Evolutionary conservation across 2,113 vertebrate species (phyloP).

Genomic region (Pitta sordida): DNA sequence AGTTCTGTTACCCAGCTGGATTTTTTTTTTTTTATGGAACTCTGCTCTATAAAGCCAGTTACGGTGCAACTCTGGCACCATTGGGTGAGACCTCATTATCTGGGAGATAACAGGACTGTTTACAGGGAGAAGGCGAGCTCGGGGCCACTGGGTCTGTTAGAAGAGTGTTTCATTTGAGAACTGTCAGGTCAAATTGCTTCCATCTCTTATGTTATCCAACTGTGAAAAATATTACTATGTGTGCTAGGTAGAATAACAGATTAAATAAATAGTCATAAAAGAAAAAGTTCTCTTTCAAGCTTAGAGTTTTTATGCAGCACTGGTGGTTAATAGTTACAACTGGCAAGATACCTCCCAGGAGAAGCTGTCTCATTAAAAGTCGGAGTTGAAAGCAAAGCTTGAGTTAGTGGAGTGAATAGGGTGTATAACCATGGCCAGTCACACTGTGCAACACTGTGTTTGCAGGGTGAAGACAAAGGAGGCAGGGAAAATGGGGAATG

Average conservation of each 20-base stretch:
- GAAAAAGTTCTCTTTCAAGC: neutral
- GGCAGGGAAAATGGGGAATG: neutral
- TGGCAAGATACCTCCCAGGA: neutral
- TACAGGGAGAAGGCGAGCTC: neutral
- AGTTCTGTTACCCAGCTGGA: neutral
- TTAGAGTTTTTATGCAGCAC: neutral
- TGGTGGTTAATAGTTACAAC: neutral
- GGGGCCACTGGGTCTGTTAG: neutral
- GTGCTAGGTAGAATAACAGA: neutral
- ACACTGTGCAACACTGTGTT: neutral
- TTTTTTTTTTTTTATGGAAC: neutral
- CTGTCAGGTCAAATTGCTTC: conserved; percentile 7
- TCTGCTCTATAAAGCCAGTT: neutral
- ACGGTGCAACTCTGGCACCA: neutral
- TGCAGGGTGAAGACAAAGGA: neutral
- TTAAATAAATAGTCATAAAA: neutral
- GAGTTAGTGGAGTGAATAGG: neutral
- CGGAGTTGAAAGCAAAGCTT: neutral
- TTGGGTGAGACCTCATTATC: neutral
- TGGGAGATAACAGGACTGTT: neutral
- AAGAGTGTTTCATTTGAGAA: neutral
- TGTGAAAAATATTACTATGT: neutral
- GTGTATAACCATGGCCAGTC: neutral
- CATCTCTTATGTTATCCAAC: neutral
- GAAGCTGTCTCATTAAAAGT: neutral